Conservation (phyloP, 2,113 vertebrate species). For the Psophia crepitans region DNA sequence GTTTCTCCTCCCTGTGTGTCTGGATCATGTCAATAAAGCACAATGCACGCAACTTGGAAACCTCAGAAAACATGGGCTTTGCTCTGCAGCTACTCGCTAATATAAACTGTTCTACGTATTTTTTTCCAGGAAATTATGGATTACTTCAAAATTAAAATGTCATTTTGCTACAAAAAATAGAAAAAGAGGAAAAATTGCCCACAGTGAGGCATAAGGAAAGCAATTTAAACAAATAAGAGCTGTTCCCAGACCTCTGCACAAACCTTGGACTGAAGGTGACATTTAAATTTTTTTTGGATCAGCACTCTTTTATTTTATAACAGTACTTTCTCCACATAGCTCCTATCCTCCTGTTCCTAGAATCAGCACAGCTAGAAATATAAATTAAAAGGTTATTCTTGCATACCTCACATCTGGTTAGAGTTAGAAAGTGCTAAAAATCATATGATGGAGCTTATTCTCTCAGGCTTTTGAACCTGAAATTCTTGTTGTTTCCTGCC, state of each 20-base stretch:
- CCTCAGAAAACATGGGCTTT: background rate
- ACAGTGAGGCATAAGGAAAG: background rate
- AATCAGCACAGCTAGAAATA: background rate
- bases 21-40: background rate
- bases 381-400: constrained; percentile 2
- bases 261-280: background rate
- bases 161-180: background rate
- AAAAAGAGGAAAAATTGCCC: background rate
- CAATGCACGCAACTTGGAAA: rapidly evolving
- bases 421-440: constrained; percentile 3
- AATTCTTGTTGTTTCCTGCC: background rate
- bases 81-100: background rate
- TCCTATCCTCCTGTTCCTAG: background rate
- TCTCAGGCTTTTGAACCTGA: background rate
- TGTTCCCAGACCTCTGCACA: background rate
- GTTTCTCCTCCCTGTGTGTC: background rate
- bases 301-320: background rate
- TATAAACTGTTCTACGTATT: background rate
- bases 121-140: background rate
- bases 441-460: background rate
- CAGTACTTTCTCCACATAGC: background rate
- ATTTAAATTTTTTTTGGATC: constrained; percentile 22
- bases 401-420: constrained; percentile 5
- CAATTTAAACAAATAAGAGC: background rate
- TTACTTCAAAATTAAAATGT: background rate